Conservation (phyloP, 2,113 vertebrate species). For the Promerops cafer region DNA sequence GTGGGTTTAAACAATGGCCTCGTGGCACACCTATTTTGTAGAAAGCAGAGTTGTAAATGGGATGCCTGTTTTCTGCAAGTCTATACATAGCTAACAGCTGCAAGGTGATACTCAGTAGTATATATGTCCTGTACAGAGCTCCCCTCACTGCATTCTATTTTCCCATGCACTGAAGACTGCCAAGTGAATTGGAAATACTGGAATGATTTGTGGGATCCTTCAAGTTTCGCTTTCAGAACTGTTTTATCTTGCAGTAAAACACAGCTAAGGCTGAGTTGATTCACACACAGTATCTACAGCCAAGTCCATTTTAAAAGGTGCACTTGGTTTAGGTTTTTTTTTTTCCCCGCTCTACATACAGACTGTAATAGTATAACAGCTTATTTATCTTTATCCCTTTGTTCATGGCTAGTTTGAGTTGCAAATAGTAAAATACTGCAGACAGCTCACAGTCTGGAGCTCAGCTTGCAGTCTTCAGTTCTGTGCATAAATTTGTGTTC, state of each 20-base stretch:
- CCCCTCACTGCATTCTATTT: not conserved
- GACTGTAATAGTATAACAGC: not conserved
- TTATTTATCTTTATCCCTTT: not conserved
- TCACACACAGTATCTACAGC: not conserved
- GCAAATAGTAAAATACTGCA: not conserved
- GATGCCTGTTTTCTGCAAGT: conserved; percentile 32
- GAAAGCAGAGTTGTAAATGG: conserved; percentile 40
- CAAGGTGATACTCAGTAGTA: not conserved
- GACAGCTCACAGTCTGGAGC: not conserved
- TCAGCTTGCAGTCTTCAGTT: not conserved
- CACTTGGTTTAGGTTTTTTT: not conserved
- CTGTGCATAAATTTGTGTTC: not conserved
- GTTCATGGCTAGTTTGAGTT: not conserved
- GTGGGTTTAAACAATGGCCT: conserved; percentile 59
- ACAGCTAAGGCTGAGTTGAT: not conserved
- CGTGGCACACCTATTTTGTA: conserved; percentile 57
- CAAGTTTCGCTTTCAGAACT: not conserved
- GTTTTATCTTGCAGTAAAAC: not conserved
- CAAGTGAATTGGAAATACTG: not conserved
- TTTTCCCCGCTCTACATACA: accelerated
- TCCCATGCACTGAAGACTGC: not conserved
- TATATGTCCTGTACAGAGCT: not conserved
- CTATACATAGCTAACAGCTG: not conserved
- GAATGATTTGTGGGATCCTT: not conserved
- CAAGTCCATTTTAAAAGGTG: not conserved